Conservation (phyloP, 2,888 invertebrate species). For the Hyposoter didymator region DNA sequence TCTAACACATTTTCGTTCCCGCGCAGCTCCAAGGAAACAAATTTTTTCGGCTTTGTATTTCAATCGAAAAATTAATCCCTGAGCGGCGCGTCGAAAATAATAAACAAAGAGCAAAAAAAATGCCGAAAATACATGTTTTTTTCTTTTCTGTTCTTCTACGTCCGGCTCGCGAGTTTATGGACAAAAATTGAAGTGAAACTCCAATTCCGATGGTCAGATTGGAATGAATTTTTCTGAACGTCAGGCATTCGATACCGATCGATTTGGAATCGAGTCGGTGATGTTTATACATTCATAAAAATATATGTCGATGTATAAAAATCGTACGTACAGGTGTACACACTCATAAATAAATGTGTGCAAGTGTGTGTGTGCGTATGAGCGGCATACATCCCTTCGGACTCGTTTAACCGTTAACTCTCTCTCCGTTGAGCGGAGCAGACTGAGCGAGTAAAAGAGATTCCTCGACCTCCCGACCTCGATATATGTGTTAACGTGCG, state of each 20-base stretch:
- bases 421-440: conserved; percentile 59
- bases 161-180: neutral
- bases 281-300: conserved; percentile 18
- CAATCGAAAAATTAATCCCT: too few species aligned
- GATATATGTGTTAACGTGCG: conserved; percentile 62
- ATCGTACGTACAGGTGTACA: conserved; percentile 34
- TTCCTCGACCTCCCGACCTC: conserved; percentile 72
- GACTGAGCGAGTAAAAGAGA: conserved; percentile 65
- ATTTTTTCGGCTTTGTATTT: neutral
- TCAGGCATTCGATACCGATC: neutral
- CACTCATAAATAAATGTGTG: conserved; percentile 15
- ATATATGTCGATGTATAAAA: conserved; percentile 24
- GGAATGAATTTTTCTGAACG: neutral
- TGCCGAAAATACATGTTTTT: neutral
- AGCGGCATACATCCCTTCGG: conserved; percentile 63
- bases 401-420: conserved; percentile 74
- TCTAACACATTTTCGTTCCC: neutral
- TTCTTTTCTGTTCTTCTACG: neutral
- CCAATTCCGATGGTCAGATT: neutral
- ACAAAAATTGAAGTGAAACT: neutral
- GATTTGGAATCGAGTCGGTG: conserved; percentile 1
- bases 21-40: neutral
- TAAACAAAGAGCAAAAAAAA: neutral
- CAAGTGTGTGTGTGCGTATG: conserved; percentile 28
- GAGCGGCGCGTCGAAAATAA: neutral